Evolutionary conservation across 30 jellyfish, hydroid and myxozoan species (phyloP).

Genomic region (Aurelia coerulea): DNA sequence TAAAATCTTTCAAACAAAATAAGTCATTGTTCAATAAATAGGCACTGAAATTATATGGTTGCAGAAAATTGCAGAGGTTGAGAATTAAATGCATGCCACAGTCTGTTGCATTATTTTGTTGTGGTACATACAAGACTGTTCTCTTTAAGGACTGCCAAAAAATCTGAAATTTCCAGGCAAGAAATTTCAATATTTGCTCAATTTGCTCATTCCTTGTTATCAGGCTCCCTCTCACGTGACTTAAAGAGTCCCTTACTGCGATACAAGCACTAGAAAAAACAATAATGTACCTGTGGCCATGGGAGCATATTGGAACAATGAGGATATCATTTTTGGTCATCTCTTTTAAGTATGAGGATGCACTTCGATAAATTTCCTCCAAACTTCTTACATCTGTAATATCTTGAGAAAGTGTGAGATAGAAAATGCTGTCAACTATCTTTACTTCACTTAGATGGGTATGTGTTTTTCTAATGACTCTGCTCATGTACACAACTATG

Average conservation of each 20-base stretch:
- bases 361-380: not conserved
- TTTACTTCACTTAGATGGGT: too few species aligned
- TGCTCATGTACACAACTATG: not conserved
- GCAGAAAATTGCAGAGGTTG: not conserved
- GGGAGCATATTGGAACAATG: constrained; percentile 7
- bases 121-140: constrained; percentile 20
- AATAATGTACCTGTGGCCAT: constrained; percentile 18
- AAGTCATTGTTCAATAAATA: too few species aligned
- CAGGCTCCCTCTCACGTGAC: too few species aligned
- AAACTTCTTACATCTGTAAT: too few species aligned
- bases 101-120: constrained; percentile 25
- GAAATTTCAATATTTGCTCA: not conserved
- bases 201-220: too few species aligned
- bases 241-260: too few species aligned
- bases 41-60: not conserved
- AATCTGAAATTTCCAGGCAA: not conserved
- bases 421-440: too few species aligned
- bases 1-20: constrained; percentile 14
- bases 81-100: constrained; percentile 24
- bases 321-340: not conserved
- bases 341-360: not conserved
- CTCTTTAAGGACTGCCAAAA: too few species aligned
- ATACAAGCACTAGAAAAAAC: too few species aligned
- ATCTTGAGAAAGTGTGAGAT: too few species aligned
- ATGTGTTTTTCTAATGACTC: not conserved